Evolutionary conservation across 2,888 invertebrate genomes (phyloP), one percentile per base, ranked within the genome.

Genomic region (Maniola hyperantus): DNA sequence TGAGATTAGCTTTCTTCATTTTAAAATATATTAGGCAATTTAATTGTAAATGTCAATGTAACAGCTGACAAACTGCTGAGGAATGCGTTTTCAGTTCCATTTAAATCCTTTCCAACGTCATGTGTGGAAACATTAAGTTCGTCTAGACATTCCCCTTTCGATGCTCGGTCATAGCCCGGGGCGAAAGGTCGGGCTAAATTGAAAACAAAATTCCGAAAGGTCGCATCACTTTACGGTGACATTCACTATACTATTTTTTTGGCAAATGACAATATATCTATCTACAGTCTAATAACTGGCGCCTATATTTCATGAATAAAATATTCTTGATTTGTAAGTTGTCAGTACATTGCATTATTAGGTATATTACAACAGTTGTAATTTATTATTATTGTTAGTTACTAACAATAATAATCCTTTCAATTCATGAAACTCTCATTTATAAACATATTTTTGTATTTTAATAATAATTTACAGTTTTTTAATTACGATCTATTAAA

Each of bases 81-180:
- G 39, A 62, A 53, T 53, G 62, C 62, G 53, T 53, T 53, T 34
- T 42, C 53, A 20, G 46, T 55, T 26, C 65, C 33, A 64, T 67
- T 63, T 63, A 63, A 63, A 55, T 74, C 74, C 76, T 79, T 77
- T 80, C 76, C 76, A 76, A 69, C 73, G 74, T 73, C 73, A 72
- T 75, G 77, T 76, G 78, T 73, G 75, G 74, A 77, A 77, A 73
- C 80, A 74, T 78, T 79, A 80, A 73, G 79, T 77, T 77, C 79
- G 91, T 91, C 91, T 91, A 91, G 91, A 91, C 91, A 76, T 76
- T 73, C 79, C 76, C 77, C 74, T 84, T 84, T 84, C 83, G 83
- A 76, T 80, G 83, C 76, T 77, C 84, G 88, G 87, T 86, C 87
- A 84, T 83, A 86, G 81, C 79, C 84, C 88, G 88, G 86, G 88